Evolutionary conservation across 92 coral and sea anemone species (phyloP).

Genomic region (Heliopora coerulea): DNA sequence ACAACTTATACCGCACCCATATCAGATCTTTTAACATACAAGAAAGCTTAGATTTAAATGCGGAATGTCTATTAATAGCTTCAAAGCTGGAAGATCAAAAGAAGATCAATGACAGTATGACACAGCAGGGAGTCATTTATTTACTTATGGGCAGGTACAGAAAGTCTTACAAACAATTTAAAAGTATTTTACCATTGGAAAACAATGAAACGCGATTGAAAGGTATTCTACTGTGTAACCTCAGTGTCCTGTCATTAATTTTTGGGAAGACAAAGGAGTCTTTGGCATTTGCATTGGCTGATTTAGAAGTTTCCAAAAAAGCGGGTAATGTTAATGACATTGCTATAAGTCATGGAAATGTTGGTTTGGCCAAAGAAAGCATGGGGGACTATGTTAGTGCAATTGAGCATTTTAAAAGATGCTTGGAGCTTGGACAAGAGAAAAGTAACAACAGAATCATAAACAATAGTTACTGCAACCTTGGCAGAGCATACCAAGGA

Average conservation of each 20-base stretch:
- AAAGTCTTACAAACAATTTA: not conserved
- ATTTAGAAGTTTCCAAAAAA: not conserved
- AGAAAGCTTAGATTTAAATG: not conserved
- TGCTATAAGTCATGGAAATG: constrained; percentile 17
- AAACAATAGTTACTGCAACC: constrained; percentile 28
- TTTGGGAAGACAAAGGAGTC: not conserved
- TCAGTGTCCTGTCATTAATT: not conserved
- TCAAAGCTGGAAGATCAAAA: not conserved
- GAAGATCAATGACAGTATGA: not conserved
- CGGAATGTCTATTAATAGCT: constrained; percentile 1
- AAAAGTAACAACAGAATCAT: constrained; percentile 1
- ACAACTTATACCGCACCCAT: not conserved
- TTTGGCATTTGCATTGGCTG: not conserved
- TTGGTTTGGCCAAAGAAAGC: constrained; percentile 17
- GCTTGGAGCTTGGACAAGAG: not conserved
- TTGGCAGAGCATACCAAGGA: constrained; percentile 35
- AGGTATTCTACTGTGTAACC: not conserved
- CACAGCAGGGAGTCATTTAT: not conserved
- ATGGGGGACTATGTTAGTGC: not conserved
- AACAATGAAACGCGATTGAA: not conserved
- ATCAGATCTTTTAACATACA: constrained; percentile 2
- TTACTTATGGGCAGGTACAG: not conserved
- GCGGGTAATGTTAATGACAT: not conserved
- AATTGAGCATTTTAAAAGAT: not conserved
- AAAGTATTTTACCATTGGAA: not conserved